phyloP scores from a whole-genome alignment of 2,888 invertebrate genomes.

The Drosophila siamana region DNA sequence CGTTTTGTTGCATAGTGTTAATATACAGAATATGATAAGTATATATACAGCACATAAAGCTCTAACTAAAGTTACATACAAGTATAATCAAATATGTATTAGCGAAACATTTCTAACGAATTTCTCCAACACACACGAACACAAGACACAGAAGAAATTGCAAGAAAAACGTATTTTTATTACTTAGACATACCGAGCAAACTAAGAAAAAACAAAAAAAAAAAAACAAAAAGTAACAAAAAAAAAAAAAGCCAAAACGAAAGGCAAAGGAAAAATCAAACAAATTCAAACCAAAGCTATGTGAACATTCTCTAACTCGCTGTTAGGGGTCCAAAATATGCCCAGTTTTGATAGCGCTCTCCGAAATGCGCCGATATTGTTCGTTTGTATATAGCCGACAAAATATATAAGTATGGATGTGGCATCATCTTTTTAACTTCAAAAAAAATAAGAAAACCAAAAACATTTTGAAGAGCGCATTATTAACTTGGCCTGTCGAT shows the following conservation, averaged over 20 bases:
- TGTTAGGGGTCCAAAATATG: conserved; percentile 30
- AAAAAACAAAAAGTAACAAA: conserved; percentile 13
- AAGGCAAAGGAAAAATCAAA: too few relatives aligned
- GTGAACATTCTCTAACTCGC: conserved; percentile 34
- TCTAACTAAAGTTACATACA: conserved; percentile 33
- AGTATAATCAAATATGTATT: conserved; percentile 40
- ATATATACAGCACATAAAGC: conserved; percentile 37
- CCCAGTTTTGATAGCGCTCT: conserved; percentile 16
- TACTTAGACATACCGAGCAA: conserved; percentile 34
- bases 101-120: conserved; percentile 38
- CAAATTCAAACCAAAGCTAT: conserved; percentile 34
- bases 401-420: not conserved
- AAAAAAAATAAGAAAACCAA: not conserved
- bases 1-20: conserved; percentile 49
- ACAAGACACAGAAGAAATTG: conserved; percentile 7
- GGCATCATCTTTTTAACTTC: not conserved
- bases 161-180: conserved; percentile 40
- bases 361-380: conserved; percentile 24
- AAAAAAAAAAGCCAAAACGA: too few relatives aligned
- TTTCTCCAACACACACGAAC: conserved; percentile 14
- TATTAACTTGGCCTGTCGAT: conserved; percentile 38
- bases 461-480: conserved; percentile 24
- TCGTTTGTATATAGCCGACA: conserved; percentile 42
- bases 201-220: conserved; percentile 1
- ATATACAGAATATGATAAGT: not conserved